These are phyloP conservation scores for Latrodectus hesperus DNA, from an alignment of 2,888 invertebrate genomes.

Conservation along the genomic window DNA sequence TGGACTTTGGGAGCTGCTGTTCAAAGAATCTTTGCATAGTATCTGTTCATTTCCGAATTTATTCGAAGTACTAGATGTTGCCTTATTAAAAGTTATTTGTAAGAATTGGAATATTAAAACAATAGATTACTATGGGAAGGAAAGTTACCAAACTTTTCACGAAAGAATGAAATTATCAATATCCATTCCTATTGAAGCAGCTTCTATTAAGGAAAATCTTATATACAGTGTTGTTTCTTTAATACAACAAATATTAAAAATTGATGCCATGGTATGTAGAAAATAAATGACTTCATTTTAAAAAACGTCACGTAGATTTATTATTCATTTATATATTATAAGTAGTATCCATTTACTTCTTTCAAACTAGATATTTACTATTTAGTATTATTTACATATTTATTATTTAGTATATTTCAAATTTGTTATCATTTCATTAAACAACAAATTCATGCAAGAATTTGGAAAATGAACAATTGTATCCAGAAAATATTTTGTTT, in stretches of 20 bases:
- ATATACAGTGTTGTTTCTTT: slow-evolving; percentile 20
- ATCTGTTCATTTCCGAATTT: not conserved
- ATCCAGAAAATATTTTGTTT: no score
- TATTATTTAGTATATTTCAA: no score
- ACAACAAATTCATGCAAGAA: no score
- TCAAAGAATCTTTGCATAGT: slow-evolving; percentile 1
- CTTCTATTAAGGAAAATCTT: slow-evolving; percentile 14
- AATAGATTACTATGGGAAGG: not conserved
- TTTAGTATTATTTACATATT: no score
- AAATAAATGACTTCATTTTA: not conserved
- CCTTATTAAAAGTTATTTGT: slow-evolving; percentile 11
- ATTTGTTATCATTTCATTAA: no score
- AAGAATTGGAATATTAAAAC: slow-evolving; percentile 1
- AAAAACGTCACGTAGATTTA: not conserved
- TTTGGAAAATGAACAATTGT: no score
- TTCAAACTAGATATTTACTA: no score
- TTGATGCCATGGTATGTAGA: slow-evolving; percentile 28
- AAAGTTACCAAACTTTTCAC: not conserved
- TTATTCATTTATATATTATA: no score
- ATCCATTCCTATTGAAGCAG: slow-evolving; percentile 17
- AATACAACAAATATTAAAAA: slow-evolving; percentile 39
- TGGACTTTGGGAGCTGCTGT: slow-evolving; percentile 27
- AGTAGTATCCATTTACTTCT: no score
- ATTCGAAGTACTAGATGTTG: not conserved
- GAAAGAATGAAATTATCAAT: not conserved